Percentiles rank a stretch among this genome's conserved stretches.
Conservation (phyloP, 1,140 invertebrate species). For the Brachionus manjavacas region DNA sequence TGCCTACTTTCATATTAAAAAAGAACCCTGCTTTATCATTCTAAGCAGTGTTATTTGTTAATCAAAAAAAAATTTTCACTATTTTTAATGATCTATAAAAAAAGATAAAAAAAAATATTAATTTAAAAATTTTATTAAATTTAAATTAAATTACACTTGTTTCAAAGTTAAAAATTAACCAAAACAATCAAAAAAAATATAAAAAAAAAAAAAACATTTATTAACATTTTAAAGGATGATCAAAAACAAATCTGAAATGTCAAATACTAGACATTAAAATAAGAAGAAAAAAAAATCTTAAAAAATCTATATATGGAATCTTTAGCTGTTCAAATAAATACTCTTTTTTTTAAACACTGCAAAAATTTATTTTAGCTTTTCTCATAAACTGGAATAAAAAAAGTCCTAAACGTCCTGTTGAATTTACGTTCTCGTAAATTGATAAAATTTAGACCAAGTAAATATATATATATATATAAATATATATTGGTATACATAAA, state of each 20-base stretch:
- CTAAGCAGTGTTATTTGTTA: too few relatives aligned
- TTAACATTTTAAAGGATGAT: conserved; percentile 1
- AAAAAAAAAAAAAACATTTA: conserved; percentile 20
- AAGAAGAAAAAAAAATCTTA: not conserved
- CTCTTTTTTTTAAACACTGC: not conserved
- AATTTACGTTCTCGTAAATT: not conserved
- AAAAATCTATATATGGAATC: not conserved
- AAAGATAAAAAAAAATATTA: too few relatives aligned
- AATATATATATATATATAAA: not conserved
- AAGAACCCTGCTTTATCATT: too few relatives aligned
- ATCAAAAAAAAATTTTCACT: too few relatives aligned
- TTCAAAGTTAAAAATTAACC: not conserved
- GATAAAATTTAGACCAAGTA: not conserved
- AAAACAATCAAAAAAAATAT: not conserved
- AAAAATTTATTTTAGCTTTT: not conserved
- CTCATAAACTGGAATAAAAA: not conserved
- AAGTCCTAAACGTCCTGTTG: not conserved
- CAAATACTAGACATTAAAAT: not conserved
- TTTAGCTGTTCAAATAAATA: not conserved
- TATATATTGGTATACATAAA: too few relatives aligned
- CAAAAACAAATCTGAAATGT: not conserved
- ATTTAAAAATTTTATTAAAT: not conserved
- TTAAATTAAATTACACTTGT: not conserved
- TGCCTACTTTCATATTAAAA: too few relatives aligned
- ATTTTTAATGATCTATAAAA: too few relatives aligned